Conservation (phyloP, 2,797 vertebrate species). For the Phrynocephalus vlangalii region DNA sequence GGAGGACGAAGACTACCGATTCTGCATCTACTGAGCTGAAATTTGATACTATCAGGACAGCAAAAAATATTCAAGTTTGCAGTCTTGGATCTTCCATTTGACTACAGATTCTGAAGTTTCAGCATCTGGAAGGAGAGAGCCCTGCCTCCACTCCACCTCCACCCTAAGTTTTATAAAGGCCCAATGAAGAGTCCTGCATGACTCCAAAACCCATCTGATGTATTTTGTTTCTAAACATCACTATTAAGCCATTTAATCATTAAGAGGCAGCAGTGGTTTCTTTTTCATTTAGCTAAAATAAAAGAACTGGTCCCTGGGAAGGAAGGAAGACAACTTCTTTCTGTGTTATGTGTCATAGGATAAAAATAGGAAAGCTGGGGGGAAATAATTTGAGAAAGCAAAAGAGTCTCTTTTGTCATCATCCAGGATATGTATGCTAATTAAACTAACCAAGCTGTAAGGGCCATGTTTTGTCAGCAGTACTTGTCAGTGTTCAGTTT, state of each 20-base stretch:
- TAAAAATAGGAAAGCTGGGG: neutral
- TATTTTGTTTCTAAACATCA: neutral
- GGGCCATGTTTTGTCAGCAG: neutral
- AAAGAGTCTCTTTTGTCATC: neutral
- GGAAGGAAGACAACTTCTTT: neutral
- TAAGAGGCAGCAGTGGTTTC: neutral
- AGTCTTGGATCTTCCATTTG: too few species aligned
- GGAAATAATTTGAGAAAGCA: neutral
- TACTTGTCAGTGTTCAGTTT: constrained; percentile 3
- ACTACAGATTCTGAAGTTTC: too few species aligned
- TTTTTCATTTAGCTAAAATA: constrained; percentile 8
- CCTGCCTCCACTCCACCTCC: too few species aligned
- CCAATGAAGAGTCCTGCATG: too few species aligned
- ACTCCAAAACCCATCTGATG: neutral
- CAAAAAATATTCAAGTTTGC: too few species aligned
- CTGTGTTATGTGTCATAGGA: neutral
- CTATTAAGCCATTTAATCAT: neutral
- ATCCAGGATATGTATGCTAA: neutral
- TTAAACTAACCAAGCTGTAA: neutral
- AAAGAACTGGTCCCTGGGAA: neutral
- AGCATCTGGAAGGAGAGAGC: too few species aligned
- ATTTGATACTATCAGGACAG: too few species aligned
- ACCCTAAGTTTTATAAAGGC: too few species aligned
- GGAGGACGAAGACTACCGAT: too few species aligned
- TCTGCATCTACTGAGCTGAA: too few species aligned